Evolutionary conservation across 2,888 invertebrate genomes (phyloP).

Genomic region (Drosophila robusta): DNA sequence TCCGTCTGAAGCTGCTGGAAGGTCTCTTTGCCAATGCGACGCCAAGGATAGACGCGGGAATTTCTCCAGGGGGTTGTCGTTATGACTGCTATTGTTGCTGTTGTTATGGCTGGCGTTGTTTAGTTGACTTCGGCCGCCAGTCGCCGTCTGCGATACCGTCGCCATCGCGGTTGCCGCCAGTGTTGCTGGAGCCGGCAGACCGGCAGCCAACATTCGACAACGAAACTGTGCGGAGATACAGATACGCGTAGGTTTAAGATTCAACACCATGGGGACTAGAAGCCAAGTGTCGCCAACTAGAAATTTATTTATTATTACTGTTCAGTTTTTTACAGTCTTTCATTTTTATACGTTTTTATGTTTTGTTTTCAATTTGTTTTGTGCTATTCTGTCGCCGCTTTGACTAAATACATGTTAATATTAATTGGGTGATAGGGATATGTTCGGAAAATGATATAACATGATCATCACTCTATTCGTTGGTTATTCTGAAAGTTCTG

Average conservation of each 20-base stretch:
- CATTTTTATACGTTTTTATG: conserved; percentile 42
- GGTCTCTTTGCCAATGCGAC: conserved; percentile 60
- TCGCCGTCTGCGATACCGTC: conserved; percentile 65
- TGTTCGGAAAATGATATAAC: too few relatives aligned
- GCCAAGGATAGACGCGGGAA: conserved; percentile 59
- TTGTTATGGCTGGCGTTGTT: conserved; percentile 71
- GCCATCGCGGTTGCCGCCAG: conserved; percentile 63
- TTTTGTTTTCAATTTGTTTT: conserved; percentile 36
- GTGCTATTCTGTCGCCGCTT: conserved; percentile 14
- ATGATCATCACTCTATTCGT: background rate
- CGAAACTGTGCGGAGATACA: conserved; percentile 58
- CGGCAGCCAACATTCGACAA: conserved; percentile 79
- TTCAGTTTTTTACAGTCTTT: conserved; percentile 59
- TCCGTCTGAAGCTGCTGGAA: conserved; percentile 42
- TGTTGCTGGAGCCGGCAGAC: conserved; percentile 64
- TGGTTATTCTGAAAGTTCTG: background rate
- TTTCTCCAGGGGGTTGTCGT: conserved; percentile 50
- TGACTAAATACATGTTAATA: conserved; percentile 7
- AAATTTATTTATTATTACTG: conserved; percentile 68
- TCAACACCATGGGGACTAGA: conserved; percentile 82
- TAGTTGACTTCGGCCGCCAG: conserved; percentile 78
- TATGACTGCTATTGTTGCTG: conserved; percentile 67
- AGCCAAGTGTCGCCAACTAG: conserved; percentile 82
- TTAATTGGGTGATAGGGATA: conserved; percentile 19
- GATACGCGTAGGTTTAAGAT: conserved; percentile 71